Evolutionary conservation across 2,888 invertebrate genomes (phyloP).

Genomic region (Polia nebulosa): DNA sequence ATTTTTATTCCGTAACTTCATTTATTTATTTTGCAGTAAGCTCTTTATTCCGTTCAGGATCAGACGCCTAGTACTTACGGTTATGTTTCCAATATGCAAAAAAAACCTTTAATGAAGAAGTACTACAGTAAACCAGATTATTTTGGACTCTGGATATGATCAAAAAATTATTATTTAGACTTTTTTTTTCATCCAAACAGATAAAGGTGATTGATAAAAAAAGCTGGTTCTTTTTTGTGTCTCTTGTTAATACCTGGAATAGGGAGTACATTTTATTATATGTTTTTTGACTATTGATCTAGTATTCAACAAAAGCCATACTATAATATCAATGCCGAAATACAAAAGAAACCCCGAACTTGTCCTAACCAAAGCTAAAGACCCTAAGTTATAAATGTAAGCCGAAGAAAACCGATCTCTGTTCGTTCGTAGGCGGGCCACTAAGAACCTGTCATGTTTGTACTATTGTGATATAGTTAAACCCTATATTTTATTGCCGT

Average conservation of each 20-base stretch:
- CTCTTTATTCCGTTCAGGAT: slow-evolving; percentile 1
- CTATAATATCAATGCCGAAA: slow-evolving; percentile 13
- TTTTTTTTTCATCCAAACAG: too few species aligned
- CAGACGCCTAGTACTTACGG: too few species aligned
- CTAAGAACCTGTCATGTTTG: slow-evolving; percentile 59
- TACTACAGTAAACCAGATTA: too few species aligned
- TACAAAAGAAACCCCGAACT: slow-evolving; percentile 25
- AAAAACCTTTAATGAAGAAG: too few species aligned
- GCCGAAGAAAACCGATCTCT: slow-evolving; percentile 52
- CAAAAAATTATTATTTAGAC: neutral
- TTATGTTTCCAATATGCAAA: neutral
- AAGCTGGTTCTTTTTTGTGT: too few species aligned
- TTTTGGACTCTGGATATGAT: neutral
- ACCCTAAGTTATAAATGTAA: slow-evolving; percentile 56
- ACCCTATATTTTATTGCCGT: slow-evolving; percentile 60
- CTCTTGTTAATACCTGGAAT: too few species aligned
- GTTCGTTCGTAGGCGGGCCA: slow-evolving; percentile 61
- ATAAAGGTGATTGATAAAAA: too few species aligned
- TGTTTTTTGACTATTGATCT: too few species aligned
- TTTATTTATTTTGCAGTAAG: slow-evolving; percentile 35
- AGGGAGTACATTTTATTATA: too few species aligned
- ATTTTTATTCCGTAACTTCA: slow-evolving; percentile 22
- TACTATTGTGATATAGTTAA: slow-evolving; percentile 59
- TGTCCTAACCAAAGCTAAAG: slow-evolving; percentile 31
- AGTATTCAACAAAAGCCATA: neutral